phyloP scores from a whole-genome alignment of 2,113 vertebrate genomes.

The Pycnonotus jocosus region DNA sequence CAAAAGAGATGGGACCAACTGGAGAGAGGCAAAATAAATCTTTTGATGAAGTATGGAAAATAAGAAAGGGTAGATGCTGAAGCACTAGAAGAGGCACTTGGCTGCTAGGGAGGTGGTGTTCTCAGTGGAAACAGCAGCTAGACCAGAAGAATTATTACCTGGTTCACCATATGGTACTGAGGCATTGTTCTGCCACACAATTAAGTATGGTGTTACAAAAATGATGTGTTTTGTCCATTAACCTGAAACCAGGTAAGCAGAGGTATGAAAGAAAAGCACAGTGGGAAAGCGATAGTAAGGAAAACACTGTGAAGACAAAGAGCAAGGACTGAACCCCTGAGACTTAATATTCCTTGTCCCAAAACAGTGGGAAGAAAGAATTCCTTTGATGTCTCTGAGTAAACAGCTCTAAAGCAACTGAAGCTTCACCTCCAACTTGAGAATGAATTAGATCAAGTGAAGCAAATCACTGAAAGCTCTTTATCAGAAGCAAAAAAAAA shows the following conservation, averaged over 20 bases:
- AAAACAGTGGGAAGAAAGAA: not conserved
- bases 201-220: not conserved
- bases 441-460: not conserved
- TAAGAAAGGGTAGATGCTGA: not conserved
- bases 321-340: not conserved
- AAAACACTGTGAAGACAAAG: not conserved
- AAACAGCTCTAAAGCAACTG: not conserved
- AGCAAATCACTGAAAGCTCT: not conserved
- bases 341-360: not conserved
- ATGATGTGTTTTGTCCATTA: not conserved
- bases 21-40: not conserved
- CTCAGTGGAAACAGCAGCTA: not conserved
- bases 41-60: not conserved
- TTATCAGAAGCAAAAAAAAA: not conserved
- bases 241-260: not conserved
- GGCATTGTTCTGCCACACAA: not conserved
- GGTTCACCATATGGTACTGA: not conserved
- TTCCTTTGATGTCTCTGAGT: not conserved
- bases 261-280: not conserved
- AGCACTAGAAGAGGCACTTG: not conserved
- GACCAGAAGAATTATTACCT: not conserved
- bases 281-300: not conserved
- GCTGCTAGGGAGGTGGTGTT: not conserved
- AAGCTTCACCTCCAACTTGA: not conserved
- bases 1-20: not conserved